phyloP scores from a whole-genome alignment of 2,113 vertebrate species.

The Charina bottae region DNA sequence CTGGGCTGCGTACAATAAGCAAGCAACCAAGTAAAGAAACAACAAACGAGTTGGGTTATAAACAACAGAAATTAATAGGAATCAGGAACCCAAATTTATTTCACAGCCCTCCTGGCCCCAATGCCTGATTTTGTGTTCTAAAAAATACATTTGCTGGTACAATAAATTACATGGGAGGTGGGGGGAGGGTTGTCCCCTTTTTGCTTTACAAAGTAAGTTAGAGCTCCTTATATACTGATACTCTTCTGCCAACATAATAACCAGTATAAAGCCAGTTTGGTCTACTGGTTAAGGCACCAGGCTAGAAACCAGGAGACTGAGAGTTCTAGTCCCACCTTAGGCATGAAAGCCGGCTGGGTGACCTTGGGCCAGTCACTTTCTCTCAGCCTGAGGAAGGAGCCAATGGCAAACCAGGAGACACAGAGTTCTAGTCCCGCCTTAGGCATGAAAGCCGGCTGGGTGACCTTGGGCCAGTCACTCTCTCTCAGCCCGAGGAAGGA shows the following conservation, averaged over 20 bases:
- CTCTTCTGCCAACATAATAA: not conserved
- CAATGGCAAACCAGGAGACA: too few relatives aligned
- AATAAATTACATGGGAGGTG: not conserved
- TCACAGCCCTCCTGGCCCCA: not conserved
- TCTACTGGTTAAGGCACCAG: too few relatives aligned
- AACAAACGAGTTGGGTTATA: not conserved
- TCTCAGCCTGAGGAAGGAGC: too few relatives aligned
- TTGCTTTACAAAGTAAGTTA: not conserved
- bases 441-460: too few relatives aligned
- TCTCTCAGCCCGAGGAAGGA: too few relatives aligned
- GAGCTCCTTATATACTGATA: not conserved
- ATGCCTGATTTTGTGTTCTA: not conserved
- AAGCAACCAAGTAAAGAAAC: not conserved
- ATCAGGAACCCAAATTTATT: not conserved
- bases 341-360: too few relatives aligned
- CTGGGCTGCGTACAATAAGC: not conserved
- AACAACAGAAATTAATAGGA: not conserved
- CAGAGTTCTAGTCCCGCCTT: too few relatives aligned
- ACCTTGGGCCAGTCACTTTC: too few relatives aligned
- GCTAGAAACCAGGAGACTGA: too few relatives aligned
- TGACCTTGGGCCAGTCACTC: too few relatives aligned
- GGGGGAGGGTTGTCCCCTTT: not conserved
- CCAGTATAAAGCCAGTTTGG: too few relatives aligned
- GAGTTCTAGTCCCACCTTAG: too few relatives aligned
- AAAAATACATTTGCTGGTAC: not conserved